Evolutionary conservation across 2,888 invertebrate genomes (phyloP), one percentile per base, ranked within the genome.

Genomic region (Cyclophora punctaria): DNA sequence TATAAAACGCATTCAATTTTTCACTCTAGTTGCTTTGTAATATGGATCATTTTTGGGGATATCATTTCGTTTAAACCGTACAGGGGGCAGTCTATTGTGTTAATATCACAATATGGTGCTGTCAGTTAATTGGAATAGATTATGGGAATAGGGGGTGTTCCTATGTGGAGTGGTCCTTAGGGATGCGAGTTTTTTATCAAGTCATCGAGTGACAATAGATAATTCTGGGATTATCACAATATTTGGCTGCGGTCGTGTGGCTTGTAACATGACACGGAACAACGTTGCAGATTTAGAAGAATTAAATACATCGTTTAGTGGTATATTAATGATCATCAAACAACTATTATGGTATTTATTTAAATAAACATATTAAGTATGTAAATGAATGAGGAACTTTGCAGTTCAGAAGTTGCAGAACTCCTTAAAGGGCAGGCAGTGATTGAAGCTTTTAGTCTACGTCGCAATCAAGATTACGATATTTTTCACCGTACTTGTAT

Each of bases 71-170:
- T 69, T 20, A 20, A 67, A 67, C 63, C 34, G 44, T 34, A 6
- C 44, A 44, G 63, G 69, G 75, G 72, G 80, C 82, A 73, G 67
- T 69, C 77, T 69, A 83, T 87, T 87, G 87, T 88, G 83, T 83
- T 88, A 84, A 79, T 85, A 84, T 80, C 75, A 87, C 87, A 86
- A 87, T 87, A 88, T 86, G 88, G 78, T 73, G 77, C 86, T 88
- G 88, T 88, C 88, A 88, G 84, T 88, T 88, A 87, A 88, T 88
- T 88, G 87, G 87, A 87, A 88, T 88, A 88, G 88, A 88, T 88
- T 86, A 87, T 88, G 87, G 87, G 88, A 88, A 86, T 82, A 71
- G 82, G 82, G 78, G 82, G 66, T 71, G 70, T 73, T 73, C 67
- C 66, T 67, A 60, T 63, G 64, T 70, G 61, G 76, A 79, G 75